A percentile compares a stretch with the other conserved stretches of the same genome.
Evolutionary conservation across 2,113 vertebrate species (phyloP).

Genomic region (Coturnix japonica): DNA sequence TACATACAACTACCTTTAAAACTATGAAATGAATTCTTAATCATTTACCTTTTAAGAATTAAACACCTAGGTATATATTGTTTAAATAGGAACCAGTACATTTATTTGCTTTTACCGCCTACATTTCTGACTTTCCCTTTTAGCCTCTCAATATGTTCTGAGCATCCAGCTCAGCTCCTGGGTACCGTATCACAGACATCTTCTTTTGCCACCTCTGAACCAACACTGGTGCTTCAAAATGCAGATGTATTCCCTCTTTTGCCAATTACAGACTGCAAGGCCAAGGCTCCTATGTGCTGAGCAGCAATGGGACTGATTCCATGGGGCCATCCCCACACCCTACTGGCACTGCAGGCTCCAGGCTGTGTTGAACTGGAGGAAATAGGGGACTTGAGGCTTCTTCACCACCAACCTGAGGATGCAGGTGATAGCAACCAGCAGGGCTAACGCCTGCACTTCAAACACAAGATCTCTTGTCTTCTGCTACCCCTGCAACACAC

Average conservation of each 20-base stretch:
- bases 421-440: not conserved
- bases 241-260: not conserved
- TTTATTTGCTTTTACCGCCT: not conserved
- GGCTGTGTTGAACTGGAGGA: accelerated
- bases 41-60: not conserved
- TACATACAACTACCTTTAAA: not conserved
- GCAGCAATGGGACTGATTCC: not conserved
- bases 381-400: not conserved
- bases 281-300: not conserved
- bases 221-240: not conserved
- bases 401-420: not conserved
- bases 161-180: not conserved
- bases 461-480: not conserved
- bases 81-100: not conserved
- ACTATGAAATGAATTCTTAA: not conserved
- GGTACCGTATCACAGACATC: not conserved
- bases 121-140: not conserved
- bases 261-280: not conserved
- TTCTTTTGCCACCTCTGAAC: not conserved
- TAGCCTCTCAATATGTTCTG: not conserved
- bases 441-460: not conserved
- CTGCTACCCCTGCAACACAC: not conserved
- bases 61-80: not conserved
- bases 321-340: not conserved
- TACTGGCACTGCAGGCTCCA: not conserved